Evolutionary conservation across 2,888 invertebrate genomes (phyloP).

Genomic region (Heteropelma amictum): DNA sequence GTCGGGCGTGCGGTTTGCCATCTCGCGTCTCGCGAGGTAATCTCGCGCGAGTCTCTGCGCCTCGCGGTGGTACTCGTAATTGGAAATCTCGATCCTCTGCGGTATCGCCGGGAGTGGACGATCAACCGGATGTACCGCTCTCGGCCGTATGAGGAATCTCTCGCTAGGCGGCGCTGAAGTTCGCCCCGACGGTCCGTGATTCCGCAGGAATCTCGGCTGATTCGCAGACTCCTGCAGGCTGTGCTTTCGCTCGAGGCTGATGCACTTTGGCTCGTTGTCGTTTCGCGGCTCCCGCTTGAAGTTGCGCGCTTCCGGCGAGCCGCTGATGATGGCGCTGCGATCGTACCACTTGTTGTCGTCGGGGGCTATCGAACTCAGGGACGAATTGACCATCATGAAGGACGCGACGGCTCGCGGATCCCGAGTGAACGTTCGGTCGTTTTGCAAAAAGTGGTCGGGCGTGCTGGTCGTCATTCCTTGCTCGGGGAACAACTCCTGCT

Average conservation of each 20-base stretch:
- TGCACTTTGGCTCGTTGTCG: conserved; percentile 62
- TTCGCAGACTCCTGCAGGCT: conserved; percentile 70
- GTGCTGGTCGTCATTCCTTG: conserved; percentile 70
- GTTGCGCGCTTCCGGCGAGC: conserved; percentile 67
- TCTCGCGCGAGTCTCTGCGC: conserved; percentile 51
- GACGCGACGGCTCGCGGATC: conserved; percentile 60
- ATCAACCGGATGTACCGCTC: conserved; percentile 72
- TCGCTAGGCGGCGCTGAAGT: conserved; percentile 73
- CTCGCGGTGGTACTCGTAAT: conserved; percentile 68
- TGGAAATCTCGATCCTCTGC: conserved; percentile 66
- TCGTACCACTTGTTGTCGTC: conserved; percentile 72
- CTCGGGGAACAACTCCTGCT: conserved; percentile 71
- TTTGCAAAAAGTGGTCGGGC: conserved; percentile 70
- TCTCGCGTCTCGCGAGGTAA: conserved; percentile 21
- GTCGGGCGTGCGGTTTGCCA: conserved; percentile 46
- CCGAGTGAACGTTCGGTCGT: conserved; percentile 52
- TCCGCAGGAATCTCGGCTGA: conserved; percentile 66
- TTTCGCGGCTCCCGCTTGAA: conserved; percentile 62
- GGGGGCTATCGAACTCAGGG: conserved; percentile 67
- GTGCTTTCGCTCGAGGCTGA: conserved; percentile 71
- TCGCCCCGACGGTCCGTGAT: conserved; percentile 71
- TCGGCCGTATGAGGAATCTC: conserved; percentile 68
- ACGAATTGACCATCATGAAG: conserved; percentile 66
- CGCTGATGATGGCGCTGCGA: conserved; percentile 64
- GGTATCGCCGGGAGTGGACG: conserved; percentile 74